A percentile compares a stretch with the other conserved stretches of the same genome.
These are phyloP conservation scores for Lycocerus yunnanus DNA, from an alignment of 2,888 invertebrate species.

Conservation along the genomic window DNA sequence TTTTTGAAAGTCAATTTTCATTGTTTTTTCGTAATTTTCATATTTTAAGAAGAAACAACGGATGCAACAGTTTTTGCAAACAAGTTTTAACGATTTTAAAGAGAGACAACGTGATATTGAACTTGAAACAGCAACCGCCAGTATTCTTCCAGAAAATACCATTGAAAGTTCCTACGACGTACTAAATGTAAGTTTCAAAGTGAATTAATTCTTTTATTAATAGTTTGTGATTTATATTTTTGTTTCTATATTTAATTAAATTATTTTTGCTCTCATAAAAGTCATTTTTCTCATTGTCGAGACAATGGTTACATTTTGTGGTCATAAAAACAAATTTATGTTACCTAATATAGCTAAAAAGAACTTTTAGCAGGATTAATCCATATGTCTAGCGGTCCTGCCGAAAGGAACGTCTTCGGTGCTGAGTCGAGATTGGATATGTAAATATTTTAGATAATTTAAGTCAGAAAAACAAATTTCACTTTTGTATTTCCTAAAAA, in stretches of 20 bases:
- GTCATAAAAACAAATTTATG: too few species aligned
- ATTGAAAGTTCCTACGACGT: conserved; percentile 37
- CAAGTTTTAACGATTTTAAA: conserved; percentile 40
- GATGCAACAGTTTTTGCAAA: conserved; percentile 60
- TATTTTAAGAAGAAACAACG: conserved; percentile 59
- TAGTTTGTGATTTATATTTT: not conserved
- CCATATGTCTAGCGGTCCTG: too few species aligned
- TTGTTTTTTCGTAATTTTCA: not conserved
- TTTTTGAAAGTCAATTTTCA: not conserved
- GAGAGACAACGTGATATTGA: conserved; percentile 54
- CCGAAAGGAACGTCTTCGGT: too few species aligned
- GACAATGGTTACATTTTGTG: too few species aligned
- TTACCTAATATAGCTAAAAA: too few species aligned
- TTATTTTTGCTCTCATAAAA: not conserved
- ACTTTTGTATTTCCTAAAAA: too few species aligned
- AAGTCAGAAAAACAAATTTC: too few species aligned
- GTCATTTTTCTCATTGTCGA: too few species aligned
- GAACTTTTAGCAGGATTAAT: too few species aligned
- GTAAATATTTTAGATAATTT: too few species aligned
- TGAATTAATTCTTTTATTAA: not conserved
- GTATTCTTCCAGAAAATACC: conserved; percentile 52
- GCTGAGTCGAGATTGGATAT: too few species aligned
- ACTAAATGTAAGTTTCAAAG: conserved; percentile 7
- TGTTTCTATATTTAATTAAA: too few species aligned
- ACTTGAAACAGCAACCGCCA: conserved; percentile 61